These are phyloP conservation scores for Sciurus niger DNA, from an alignment of 2,113 vertebrate genomes.

Conservation along the genomic window DNA sequence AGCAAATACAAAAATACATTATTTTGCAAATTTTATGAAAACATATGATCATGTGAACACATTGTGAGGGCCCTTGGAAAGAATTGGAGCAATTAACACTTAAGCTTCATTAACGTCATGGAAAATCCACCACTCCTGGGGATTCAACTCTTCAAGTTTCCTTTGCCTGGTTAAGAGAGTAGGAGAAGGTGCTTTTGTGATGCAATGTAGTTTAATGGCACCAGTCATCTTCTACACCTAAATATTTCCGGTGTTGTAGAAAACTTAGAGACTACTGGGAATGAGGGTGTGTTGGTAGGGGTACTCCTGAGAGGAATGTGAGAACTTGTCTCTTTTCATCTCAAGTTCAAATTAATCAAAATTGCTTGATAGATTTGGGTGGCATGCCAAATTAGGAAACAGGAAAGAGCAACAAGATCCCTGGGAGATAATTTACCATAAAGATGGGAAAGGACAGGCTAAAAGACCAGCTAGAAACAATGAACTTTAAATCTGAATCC, in stretches of 20 bases:
- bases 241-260: not conserved
- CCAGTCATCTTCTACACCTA: not conserved
- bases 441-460: not conserved
- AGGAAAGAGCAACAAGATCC: not conserved
- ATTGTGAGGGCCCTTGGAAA: not conserved
- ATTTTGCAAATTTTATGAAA: constrained; percentile 23
- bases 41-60: not conserved
- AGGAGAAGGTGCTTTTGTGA: constrained; percentile 13
- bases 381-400: not conserved
- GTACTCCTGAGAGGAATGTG: not conserved
- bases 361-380: not conserved
- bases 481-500: not conserved
- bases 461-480: not conserved
- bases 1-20: constrained; percentile 14
- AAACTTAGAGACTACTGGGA: not conserved
- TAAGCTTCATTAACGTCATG: constrained; percentile 10
- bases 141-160: not conserved
- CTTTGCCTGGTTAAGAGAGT: not conserved
- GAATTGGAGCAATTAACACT: not conserved
- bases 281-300: not conserved
- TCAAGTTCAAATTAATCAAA: constrained; percentile 31
- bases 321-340: constrained; percentile 11
- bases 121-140: not conserved
- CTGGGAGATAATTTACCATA: not conserved
- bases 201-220: not conserved